Evolutionary conservation across 2,888 invertebrate species (phyloP), one percentile per base, ranked within the genome.

Genomic region (Diarsia brunnea): DNA sequence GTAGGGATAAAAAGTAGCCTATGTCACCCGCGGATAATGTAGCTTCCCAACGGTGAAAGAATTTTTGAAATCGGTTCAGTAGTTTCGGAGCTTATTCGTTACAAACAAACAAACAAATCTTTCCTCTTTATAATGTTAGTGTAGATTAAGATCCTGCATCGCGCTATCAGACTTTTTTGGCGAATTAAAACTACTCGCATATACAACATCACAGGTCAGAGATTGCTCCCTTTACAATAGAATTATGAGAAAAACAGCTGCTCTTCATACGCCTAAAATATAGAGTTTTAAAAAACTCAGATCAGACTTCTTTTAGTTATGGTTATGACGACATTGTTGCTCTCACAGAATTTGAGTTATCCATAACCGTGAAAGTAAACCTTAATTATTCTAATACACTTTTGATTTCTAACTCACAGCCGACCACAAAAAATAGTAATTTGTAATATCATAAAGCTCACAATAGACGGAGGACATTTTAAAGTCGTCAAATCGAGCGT

Each of bases 401-500:
- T 61, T 45, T 31, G 12, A 45, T 83, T 83, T 70, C 55, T 16
- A 71, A 75, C 2, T 60, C 55, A 51, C 61, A 49, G 14, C 67
- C 49, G 21, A 79, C 79, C 24, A 68, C 65, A 69, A 74, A 83
- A 83, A 72, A 72, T 27, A n/a, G 43, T 85, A 74, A 83, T 86
- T 85, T 72, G 84, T 83, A 85, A 73, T n/a, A 82, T 71, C 69
- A 83, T 73, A 70, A 64, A 38, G 49, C 79, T 11, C 64, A 84
- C 79, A 84, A 86, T 83, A 69, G 84, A 61, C 64, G 53, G 80
- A 81, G 75, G 87, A 83, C 85, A 77, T 79, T 82, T 81, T 53
- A 81, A 83, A 87, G 69, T 81, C 88, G 69, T 87, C 85, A 87
- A 83, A 87, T 84, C 79, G 73, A 66, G 78, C 84, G 73, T 74